Conservation (phyloP, 2,113 vertebrate species). For the Malurus alboscapulatus region DNA sequence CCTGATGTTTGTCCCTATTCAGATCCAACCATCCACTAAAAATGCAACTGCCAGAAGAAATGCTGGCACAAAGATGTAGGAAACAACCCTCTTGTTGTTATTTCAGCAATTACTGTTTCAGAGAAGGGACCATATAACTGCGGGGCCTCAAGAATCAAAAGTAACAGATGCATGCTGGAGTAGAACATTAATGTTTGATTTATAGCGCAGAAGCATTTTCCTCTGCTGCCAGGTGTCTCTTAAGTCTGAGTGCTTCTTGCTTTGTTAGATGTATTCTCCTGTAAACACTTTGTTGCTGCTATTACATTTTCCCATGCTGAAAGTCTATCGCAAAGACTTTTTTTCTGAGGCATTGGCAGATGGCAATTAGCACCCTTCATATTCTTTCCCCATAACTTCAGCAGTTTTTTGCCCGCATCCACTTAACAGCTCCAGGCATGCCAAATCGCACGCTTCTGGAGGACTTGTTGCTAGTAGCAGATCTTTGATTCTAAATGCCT, state of each 20-base stretch:
- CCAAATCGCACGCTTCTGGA: conserved; percentile 66
- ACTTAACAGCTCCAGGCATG: conserved; percentile 71
- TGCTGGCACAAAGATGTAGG: background rate
- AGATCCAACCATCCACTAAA: background rate
- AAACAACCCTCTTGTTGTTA: background rate
- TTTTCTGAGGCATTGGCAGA: conserved; percentile 60
- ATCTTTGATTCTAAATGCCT: conserved; percentile 69
- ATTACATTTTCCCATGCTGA: conserved; percentile 58
- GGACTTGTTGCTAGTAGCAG: conserved; percentile 73
- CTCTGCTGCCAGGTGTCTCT: conserved; percentile 48
- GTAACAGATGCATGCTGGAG: conserved; percentile 20
- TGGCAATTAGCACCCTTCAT: conserved; percentile 70
- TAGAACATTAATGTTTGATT: conserved; percentile 28
- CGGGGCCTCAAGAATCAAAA: background rate
- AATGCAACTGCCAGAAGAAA: background rate
- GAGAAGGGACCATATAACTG: background rate
- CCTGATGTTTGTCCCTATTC: background rate
- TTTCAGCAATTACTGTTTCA: background rate
- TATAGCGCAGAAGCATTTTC: conserved; percentile 20
- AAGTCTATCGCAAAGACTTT: conserved; percentile 62
- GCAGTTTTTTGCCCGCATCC: conserved; percentile 68
- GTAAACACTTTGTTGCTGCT: conserved; percentile 54
- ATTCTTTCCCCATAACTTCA: conserved; percentile 63
- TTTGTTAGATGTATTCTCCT: conserved; percentile 50
- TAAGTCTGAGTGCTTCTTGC: conserved; percentile 18